Percentiles rank a stretch among this genome's conserved stretches.
These are phyloP conservation scores for Fundulus diaphanus DNA, from an alignment of 2,797 vertebrate species.

Conservation along the genomic window DNA sequence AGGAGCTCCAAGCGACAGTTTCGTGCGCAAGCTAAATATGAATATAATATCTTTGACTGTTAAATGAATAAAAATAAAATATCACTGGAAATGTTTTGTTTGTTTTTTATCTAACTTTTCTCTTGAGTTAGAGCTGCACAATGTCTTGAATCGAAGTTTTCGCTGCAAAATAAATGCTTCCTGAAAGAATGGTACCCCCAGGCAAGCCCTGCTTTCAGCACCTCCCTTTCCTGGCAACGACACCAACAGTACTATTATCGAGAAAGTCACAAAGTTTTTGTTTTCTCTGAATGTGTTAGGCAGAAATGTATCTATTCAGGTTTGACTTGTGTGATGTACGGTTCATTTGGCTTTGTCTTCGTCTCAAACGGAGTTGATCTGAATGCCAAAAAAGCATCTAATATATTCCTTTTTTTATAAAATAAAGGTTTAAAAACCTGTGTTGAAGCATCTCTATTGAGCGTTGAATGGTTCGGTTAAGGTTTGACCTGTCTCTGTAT, in stretches of 20 bases:
- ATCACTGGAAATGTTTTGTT: neutral
- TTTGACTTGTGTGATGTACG: neutral
- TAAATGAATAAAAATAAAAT: neutral
- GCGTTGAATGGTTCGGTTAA: neutral
- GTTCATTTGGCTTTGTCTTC: neutral
- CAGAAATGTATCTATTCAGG: neutral
- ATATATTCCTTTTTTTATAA: neutral
- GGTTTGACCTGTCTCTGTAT: neutral
- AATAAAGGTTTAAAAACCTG: neutral
- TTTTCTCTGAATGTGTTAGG: neutral
- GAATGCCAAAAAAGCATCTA: neutral
- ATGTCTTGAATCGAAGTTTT: neutral
- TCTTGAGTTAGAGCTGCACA: neutral
- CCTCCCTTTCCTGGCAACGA: neutral
- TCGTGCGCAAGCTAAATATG: neutral
- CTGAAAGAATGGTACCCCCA: neutral
- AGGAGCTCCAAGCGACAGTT: neutral
- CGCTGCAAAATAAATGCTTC: neutral
- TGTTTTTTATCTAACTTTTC: neutral
- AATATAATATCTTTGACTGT: neutral
- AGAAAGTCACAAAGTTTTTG: neutral
- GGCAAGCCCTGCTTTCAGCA: neutral
- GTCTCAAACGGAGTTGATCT: neutral
- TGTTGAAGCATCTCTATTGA: neutral
- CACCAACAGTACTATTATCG: neutral